Conservation (phyloP, 2,113 vertebrate genomes). For the Nesoenas mayeri region DNA sequence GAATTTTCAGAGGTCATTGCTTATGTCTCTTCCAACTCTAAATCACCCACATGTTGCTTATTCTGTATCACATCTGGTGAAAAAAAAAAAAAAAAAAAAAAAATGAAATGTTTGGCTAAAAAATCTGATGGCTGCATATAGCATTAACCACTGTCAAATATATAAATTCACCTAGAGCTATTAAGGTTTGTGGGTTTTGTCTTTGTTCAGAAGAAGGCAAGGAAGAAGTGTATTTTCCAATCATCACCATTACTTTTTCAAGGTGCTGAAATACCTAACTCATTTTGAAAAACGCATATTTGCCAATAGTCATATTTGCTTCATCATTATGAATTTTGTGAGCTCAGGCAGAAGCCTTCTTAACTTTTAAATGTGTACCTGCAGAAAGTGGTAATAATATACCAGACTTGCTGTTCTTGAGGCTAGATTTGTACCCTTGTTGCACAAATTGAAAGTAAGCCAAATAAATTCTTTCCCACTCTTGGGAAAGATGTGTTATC, state of each 20-base stretch:
- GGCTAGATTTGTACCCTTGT: neutral
- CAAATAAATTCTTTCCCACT: conserved; percentile 33
- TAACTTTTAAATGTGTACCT: neutral
- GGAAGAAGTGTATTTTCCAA: neutral
- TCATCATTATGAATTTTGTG: conserved; percentile 1
- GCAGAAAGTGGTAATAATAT: conserved; percentile 7
- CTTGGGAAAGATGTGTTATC: conserved; percentile 46
- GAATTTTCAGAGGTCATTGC: neutral
- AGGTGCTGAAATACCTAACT: neutral
- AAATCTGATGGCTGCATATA: neutral
- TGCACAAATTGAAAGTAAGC: conserved; percentile 29
- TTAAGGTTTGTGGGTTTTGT: neutral
- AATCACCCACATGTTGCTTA: neutral
- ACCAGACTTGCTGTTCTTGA: neutral
- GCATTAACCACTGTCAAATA: neutral
- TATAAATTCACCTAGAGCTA: neutral
- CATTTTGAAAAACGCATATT: neutral
- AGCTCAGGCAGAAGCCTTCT: neutral
- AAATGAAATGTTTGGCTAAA: neutral
- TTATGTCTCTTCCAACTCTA: neutral
- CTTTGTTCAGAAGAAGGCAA: neutral
- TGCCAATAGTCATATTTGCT: neutral
- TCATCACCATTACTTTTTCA: neutral
- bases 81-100: no score
- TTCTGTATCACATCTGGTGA: neutral